phyloP scores from a whole-genome alignment of 2,113 vertebrate genomes.

The Ranitomeya imitator region DNA sequence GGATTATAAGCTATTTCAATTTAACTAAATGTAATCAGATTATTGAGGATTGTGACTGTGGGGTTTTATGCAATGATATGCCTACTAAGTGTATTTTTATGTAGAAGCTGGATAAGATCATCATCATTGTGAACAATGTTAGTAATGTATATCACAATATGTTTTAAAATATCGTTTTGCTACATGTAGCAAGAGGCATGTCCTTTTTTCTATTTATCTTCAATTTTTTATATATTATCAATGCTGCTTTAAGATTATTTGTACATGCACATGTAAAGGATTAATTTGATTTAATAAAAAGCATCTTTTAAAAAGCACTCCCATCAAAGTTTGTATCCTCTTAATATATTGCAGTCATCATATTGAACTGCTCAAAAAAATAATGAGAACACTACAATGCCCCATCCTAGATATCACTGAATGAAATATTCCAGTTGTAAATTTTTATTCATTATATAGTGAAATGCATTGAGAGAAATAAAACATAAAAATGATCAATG shows the following conservation, averaged over 20 bases:
- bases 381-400: too few species aligned
- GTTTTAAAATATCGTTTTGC: not conserved
- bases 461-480: too few species aligned
- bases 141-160: not conserved
- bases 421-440: too few species aligned
- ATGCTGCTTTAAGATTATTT: not conserved
- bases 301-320: not conserved
- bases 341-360: too few species aligned
- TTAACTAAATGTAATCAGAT: conserved; percentile 20
- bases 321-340: too few species aligned
- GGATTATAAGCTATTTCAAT: conserved; percentile 26
- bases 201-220: not conserved
- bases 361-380: too few species aligned
- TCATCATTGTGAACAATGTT: not conserved
- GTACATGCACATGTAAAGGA: not conserved
- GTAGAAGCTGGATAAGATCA: not conserved
- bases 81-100: not conserved
- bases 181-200: not conserved
- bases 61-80: not conserved
- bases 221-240: not conserved
- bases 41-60: not conserved
- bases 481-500: too few species aligned
- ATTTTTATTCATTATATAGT: too few species aligned
- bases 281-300: not conserved
- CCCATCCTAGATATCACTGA: too few species aligned